phyloP scores from a whole-genome alignment of 2,113 vertebrate species.

The Poeciliopsis retropinna region DNA sequence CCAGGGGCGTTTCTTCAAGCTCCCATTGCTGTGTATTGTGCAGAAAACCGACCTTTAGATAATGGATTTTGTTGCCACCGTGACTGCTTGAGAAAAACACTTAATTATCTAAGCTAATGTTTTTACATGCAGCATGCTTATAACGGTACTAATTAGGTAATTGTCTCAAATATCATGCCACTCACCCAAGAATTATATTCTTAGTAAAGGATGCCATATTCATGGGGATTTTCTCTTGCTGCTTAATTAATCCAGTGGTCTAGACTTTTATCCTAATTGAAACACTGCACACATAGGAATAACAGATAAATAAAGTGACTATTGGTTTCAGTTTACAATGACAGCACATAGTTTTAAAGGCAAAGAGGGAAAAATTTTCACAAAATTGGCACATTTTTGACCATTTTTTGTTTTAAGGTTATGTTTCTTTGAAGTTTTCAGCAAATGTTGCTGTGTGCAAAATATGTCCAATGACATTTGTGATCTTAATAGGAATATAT shows the following conservation, averaged over 20 bases:
- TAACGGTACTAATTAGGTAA: neutral
- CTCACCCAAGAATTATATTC: neutral
- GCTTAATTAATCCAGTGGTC: too few species aligned
- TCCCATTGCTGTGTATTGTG: neutral
- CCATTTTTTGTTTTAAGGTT: too few species aligned
- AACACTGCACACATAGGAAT: too few species aligned
- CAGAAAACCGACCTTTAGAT: constrained; percentile 2
- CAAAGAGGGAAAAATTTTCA: too few species aligned
- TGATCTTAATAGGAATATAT: neutral
- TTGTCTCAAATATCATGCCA: neutral
- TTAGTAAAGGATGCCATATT: too few species aligned
- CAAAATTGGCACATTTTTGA: too few species aligned
- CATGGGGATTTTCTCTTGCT: too few species aligned
- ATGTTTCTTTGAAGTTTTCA: neutral
- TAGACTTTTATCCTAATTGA: too few species aligned
- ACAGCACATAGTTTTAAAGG: too few species aligned
- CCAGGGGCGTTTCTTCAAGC: constrained; percentile 16
- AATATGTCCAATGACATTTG: neutral
- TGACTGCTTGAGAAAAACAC: neutral
- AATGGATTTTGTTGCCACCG: constrained; percentile 2
- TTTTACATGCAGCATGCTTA: neutral
- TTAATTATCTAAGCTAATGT: neutral
- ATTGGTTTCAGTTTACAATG: too few species aligned
- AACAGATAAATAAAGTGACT: too few species aligned
- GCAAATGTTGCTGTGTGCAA: neutral